A percentile compares a stretch with the other conserved stretches of the same genome.
These are phyloP conservation scores for Burhinus bistriatus DNA, from an alignment of 2,113 vertebrate genomes.

Conservation along the genomic window DNA sequence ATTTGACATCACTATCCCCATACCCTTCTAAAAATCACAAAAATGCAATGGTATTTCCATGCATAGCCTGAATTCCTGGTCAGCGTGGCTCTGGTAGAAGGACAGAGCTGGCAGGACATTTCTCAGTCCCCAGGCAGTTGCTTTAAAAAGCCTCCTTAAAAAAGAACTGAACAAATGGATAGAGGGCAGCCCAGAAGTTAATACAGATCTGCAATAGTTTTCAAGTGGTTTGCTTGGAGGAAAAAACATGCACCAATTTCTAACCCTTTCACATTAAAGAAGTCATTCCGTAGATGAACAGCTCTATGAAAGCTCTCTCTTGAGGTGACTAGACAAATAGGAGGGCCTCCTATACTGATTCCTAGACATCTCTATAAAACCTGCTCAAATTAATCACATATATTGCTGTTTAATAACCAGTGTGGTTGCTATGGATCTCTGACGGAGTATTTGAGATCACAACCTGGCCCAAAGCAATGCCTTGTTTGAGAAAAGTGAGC, in stretches of 20 bases:
- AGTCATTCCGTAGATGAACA: background rate
- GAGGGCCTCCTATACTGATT: background rate
- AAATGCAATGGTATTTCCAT: background rate
- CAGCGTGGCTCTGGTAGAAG: background rate
- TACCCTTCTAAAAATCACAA: background rate
- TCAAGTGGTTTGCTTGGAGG: background rate
- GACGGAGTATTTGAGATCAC: background rate
- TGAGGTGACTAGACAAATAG: background rate
- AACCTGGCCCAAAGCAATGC: background rate
- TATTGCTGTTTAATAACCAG: background rate
- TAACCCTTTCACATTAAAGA: background rate
- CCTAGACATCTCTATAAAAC: background rate
- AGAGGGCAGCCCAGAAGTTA: conserved; percentile 11
- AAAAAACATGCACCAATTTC: background rate
- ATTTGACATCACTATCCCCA: background rate
- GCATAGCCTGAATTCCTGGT: background rate
- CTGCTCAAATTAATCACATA: background rate
- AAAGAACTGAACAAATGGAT: background rate
- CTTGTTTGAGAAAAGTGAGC: background rate
- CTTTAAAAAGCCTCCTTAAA: background rate
- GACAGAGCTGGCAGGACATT: background rate
- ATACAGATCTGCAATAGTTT: background rate
- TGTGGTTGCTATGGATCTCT: background rate
- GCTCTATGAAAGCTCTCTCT: background rate
- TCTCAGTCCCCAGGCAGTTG: background rate